These are phyloP conservation scores for Conops quadrifasciatus DNA, from an alignment of 2,888 invertebrate species.

Conservation along the genomic window DNA sequence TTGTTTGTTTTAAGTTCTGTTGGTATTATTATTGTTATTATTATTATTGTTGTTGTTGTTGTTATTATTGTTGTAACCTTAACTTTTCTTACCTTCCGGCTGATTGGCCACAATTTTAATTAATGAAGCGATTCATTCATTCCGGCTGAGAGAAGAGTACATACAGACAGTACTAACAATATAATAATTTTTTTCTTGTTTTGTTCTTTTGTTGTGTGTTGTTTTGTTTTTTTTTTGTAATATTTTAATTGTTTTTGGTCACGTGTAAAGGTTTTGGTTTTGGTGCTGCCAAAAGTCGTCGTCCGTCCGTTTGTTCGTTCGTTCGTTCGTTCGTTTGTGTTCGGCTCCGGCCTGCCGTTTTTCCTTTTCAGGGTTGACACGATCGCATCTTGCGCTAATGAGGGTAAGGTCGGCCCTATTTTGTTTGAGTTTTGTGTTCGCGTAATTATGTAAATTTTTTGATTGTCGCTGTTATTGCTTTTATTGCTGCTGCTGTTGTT, in stretches of 20 bases:
- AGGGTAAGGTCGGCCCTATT: not conserved
- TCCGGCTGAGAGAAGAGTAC: too few species aligned
- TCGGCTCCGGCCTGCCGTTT: not conserved
- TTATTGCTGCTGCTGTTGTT: too few species aligned
- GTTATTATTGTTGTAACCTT: conserved; percentile 44
- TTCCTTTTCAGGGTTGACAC: conserved; percentile 10
- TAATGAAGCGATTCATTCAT: not conserved
- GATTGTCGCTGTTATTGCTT: not conserved
- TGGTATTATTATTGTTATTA: not conserved
- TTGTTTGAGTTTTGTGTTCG: conserved; percentile 37
- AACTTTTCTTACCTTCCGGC: conserved; percentile 30
- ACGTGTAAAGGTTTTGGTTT: not conserved
- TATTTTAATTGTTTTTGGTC: conserved; percentile 15
- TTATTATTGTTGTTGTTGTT: conserved; percentile 17
- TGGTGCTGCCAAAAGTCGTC: not conserved
- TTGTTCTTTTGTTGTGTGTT: conserved; percentile 60
- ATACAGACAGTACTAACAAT: conserved; percentile 55
- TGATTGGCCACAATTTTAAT: not conserved
- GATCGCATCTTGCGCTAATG: not conserved
- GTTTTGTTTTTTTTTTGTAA: conserved; percentile 28
- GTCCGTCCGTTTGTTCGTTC: too few species aligned
- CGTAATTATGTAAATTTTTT: conserved; percentile 62
- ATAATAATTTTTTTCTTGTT: conserved; percentile 62
- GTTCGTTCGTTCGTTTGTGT: not conserved
- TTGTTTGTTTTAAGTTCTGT: too few species aligned